Base-by-base conservation (phyloP, 2,113 vertebrate genomes). In the Lathamus discolor region DNA sequence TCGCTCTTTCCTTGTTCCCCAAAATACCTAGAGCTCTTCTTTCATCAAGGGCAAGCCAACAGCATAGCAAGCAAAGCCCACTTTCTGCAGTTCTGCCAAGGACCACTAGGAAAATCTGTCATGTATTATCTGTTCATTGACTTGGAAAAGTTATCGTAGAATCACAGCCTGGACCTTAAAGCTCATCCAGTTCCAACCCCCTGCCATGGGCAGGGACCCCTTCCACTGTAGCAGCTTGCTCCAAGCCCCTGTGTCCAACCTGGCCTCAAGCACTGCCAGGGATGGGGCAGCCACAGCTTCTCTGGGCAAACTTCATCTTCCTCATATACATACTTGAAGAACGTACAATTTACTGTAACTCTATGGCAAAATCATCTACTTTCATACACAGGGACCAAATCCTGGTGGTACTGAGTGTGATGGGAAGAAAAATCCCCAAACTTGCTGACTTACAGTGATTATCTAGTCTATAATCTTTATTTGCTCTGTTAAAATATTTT, bases 131-230 rank as follows among this genome's bases (percentile, higher is more conserved):
- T 77, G 70, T 63, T 94, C 83, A 73, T 88, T 90, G 91, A 75
- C 90, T 86, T 95, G 83, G 90, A 68, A 93, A 81, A 96, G 51
- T 62, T 86, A 83, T 92, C 64, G 64, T 57, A n/a, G 55, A 33
- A 57, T 22, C 55, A n/a, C 31, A 57, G 31, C 55, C 55, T 57
- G 55, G 55, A 57, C 31, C 31, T 57, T n/a, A 57, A n/a, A 57
- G 31, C 55, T 22, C 55, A 6, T 22, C 55, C 55, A 57, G 55
- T 14, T 57, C 31, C 31, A 57, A 22, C 19, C 33, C 33, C 31
- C 55, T 57, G 55, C 54, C 19, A 57, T 0, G 5, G 31, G 55
- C 55, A 57, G 31, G 55, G 31, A 22, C 55, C 8, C 13, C 19
- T n/a, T 57, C 55, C 55, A n/a, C 31, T 57, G 8, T 31, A 57